Base-by-base conservation (phyloP, 2,888 invertebrate genomes). In the Troides aeacus region DNA sequence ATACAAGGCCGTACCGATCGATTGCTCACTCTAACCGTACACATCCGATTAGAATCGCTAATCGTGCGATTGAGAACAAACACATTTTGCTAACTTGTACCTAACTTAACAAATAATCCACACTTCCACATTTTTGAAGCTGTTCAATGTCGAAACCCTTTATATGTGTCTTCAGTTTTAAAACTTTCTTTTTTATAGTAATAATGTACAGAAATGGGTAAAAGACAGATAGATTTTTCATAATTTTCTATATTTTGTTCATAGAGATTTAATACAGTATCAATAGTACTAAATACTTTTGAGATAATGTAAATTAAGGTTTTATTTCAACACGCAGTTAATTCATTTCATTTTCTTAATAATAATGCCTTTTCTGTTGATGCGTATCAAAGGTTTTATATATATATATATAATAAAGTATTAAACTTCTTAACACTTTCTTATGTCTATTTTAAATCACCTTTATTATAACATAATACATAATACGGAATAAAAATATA, bases 1-100 rank as follows among this genome's bases (percentile, higher is more conserved):
- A 83, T 79, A 84, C 88, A 89, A 90, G 90, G 91, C 87, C 85
- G 77, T 84, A 82, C 86, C 88, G 81, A 86, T 84, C 86, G 84
- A 87, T 85, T 84, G 87, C 82, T 79, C 84, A 81, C 76, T 76
- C 78, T 87, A 89, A 89, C 81, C 78, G 83, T 81, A 80, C 78
- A 84, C 81, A 85, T 89, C 87, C 89, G 85, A 89, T 84, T 79
- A 71, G 76, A 81, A 82, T 81, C 75, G 75, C 79, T 79, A 79
- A 81, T 81, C 81, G 73, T 72, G 21, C 75, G 74, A 76, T 74
- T 79, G 74, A 74, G 77, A 77, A 75, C 74, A 72, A 70, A 72
- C 72, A 74, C 68, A 73, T 78, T 78, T 75, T 76, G 50, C 24
- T 53, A 50, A 66, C 66, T 71, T 74, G 56, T 73, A 78, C 79